These are phyloP conservation scores for Toxotes jaculatrix DNA, from an alignment of 2,113 vertebrate genomes.

Conservation along the genomic window DNA sequence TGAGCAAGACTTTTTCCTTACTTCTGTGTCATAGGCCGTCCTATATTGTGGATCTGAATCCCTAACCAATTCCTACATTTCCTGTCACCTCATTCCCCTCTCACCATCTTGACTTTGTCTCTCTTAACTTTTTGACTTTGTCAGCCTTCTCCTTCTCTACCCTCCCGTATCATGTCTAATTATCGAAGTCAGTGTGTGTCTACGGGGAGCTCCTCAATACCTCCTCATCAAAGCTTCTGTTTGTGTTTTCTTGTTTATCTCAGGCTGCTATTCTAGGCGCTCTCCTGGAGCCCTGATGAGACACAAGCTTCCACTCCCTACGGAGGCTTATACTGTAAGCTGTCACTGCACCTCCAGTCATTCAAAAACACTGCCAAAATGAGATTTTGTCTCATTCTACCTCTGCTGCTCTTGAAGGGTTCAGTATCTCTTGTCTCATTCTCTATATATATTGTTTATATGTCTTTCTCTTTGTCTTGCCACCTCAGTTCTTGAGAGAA, in stretches of 20 bases:
- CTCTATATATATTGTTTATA: not conserved
- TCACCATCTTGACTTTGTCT: conserved; percentile 51
- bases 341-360: conserved; percentile 71
- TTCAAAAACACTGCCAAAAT: conserved; percentile 57
- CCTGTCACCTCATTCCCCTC: not conserved
- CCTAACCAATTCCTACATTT: not conserved
- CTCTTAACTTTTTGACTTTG: conserved; percentile 72
- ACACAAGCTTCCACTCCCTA: conserved; percentile 63
- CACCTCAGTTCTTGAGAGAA: conserved; percentile 13
- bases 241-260: conserved; percentile 83
- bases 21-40: not conserved
- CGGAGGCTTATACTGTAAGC: conserved; percentile 74
- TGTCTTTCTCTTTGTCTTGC: not conserved
- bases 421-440: conserved; percentile 23
- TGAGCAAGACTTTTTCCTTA: not conserved
- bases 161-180: conserved; percentile 75
- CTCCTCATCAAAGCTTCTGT: conserved; percentile 81
- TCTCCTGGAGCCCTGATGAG: conserved; percentile 73
- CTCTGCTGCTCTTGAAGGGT: conserved; percentile 31
- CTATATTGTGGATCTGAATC: not conserved
- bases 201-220: conserved; percentile 76
- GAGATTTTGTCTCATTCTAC: conserved; percentile 30
- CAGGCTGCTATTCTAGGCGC: conserved; percentile 78
- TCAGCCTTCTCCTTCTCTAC: conserved; percentile 53
- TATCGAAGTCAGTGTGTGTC: conserved; percentile 70